Evolutionary conservation across 2,797 vertebrate species (phyloP).

Genomic region (Malurus leucopterus): DNA sequence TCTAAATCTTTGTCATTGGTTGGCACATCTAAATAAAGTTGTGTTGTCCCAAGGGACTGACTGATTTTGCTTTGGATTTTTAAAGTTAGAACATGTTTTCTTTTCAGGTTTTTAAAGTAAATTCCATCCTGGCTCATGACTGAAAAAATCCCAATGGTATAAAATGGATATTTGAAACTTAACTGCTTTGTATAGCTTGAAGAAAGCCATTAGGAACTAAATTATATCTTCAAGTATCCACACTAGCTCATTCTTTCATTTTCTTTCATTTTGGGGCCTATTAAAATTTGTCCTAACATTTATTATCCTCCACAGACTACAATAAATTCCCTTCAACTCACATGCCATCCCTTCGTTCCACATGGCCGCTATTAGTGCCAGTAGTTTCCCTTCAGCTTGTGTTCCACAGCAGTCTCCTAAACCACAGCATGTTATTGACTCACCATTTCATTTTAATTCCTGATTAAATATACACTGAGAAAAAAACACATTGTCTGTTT

Average conservation of each 20-base stretch:
- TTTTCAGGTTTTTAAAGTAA: slow-evolving; percentile 7
- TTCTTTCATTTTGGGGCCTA: slow-evolving; percentile 6
- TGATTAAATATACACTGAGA: neutral
- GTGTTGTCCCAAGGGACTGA: neutral
- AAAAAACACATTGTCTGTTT: neutral
- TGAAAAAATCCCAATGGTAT: neutral
- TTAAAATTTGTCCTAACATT: slow-evolving; percentile 18
- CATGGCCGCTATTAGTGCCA: neutral
- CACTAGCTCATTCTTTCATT: neutral
- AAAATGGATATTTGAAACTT: neutral
- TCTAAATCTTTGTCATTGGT: neutral
- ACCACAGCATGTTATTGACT: neutral
- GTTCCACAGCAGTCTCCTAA: neutral
- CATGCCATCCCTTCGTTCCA: neutral
- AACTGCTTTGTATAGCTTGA: neutral
- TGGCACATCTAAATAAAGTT: neutral
- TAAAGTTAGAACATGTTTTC: neutral
- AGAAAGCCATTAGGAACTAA: slow-evolving; percentile 7
- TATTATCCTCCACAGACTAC: slow-evolving; percentile 7
- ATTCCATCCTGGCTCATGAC: neutral
- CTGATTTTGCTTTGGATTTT: neutral
- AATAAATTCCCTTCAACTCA: neutral
- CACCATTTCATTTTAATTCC: neutral
- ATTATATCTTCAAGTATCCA: neutral
- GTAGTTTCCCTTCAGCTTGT: neutral